Base-by-base conservation (phyloP, 2,113 vertebrate species). In the Diadophis punctatus region DNA sequence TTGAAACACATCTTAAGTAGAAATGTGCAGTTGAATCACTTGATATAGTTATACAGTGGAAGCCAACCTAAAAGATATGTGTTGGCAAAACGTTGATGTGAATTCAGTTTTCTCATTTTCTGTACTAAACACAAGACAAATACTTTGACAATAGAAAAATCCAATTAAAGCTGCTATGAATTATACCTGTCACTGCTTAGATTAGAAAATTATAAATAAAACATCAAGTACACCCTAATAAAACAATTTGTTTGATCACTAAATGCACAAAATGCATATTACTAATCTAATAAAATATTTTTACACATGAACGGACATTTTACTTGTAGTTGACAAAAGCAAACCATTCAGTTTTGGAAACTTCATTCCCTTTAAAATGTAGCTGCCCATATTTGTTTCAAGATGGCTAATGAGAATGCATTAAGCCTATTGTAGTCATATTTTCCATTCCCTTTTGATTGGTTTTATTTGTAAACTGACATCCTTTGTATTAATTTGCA, bases 191-290 rank as follows among this genome's bases (percentile, higher is more conserved):
- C 55, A 20, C 51, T 85, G 68, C 90, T 80, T n/a, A 49, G 53
- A 27, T 86, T 60, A 43, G 30, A 74, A 88, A 92, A 88, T 92
- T 53, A 85, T 90, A 56, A 55, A 46, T 86, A 86, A 91, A 87
- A 87, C 30, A 55, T 7, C n/a, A 27, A 86, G 30, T 88, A 60
- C 22, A n/a, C 53, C 49, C 86, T 53, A n/a, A 87, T 63, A 87
- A 63, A 27, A 51, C 60, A 51, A 43, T 92, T 53, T 34, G 14
- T 74, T 88, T 88, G 53, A 63, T 53, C 53, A n/a, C 20, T 88
- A 25, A 30, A 51, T 74, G 58, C 8, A 88, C 25, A 20, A 22
- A 60, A 25, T 74, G 51, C 23, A n/a, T 74, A 53, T 87, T 74
- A 46, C 86, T 88, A 80, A 88, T 53, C 91, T 30, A 39, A 68